Evolutionary conservation across 2,888 invertebrate genomes (phyloP).

Genomic region (Acanthosepion lycidas): DNA sequence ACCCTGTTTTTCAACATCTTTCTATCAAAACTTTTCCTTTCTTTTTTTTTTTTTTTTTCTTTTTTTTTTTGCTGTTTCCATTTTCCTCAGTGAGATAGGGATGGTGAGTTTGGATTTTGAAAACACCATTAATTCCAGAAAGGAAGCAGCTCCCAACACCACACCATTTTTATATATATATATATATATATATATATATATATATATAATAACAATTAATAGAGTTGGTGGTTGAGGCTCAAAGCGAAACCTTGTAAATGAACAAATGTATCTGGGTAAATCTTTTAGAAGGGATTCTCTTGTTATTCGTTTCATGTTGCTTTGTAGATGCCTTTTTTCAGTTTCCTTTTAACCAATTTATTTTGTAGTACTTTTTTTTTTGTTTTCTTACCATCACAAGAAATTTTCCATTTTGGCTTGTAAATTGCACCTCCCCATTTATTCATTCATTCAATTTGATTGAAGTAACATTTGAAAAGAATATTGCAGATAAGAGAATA

Average conservation of each 20-base stretch:
- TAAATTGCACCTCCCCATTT: neutral
- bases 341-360: neutral
- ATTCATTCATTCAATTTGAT: neutral
- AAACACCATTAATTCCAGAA: neutral
- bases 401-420: neutral
- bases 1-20: too few species aligned
- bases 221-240: neutral
- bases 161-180: neutral
- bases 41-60: too few species aligned
- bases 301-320: slow-evolving; percentile 9
- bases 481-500: neutral
- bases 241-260: neutral
- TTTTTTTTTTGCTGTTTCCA: too few species aligned
- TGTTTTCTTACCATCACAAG: neutral
- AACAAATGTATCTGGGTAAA: neutral
- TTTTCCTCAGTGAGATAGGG: neutral
- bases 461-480: neutral
- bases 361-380: neutral
- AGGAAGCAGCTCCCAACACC: neutral
- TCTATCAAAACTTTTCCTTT: too few species aligned
- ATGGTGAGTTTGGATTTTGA: neutral
- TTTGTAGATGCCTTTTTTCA: neutral
- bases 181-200: neutral
- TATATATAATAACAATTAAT: neutral
- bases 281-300: neutral